Base-by-base conservation (phyloP, 2,113 vertebrate genomes). In the Corynorhinus townsendii region DNA sequence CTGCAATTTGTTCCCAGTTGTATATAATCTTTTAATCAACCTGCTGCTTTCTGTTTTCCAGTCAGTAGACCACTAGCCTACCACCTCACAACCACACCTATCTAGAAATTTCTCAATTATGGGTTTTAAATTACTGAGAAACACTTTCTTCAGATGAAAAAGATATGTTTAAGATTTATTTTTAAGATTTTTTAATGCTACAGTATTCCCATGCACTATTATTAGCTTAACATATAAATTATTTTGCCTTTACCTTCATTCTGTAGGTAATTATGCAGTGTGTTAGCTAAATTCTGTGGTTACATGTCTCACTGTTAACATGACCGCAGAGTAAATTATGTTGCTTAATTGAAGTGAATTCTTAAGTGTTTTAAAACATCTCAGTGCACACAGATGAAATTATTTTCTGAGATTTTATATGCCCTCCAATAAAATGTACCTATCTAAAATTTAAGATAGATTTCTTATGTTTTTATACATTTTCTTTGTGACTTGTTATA, bases 61-160 rank as follows among this genome's bases (percentile, higher is more conserved):
- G 45, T 84, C 84, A 49, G 0, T 89, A 73, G 71, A 45, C 9
- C 43, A 59, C 45, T 79, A 38, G 38, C 56, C 49, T 73, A 49
- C 5, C 35, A 38, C 33, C 15, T 59, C n/a, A 54, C 35, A 4
- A 68, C 52, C 17, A 38, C 17, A 76, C 45, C 54, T 49, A n/a
- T 52, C 19, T 90, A 92, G 91, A 90, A 64, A 82, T 90, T 89
- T 38, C n/a, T 26, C 49, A 92, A 68, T 94, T 91, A 73, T 12
- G 43, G 40, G 71, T 87, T 97, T 97, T 89, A 91, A 96, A 64
- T 97, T 91, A 94, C 81, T 79, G 35, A 77, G 45, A 93, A 93
- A 89, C 47, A 93, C 72, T 91, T 96, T 85, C 71, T 95, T 91
- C 47, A 92, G 76, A 82, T 75, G 30, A 93, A 93, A 94, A 77